A percentile compares a stretch with the other conserved stretches of the same genome.
These are phyloP conservation scores for Rhabdornis inornatus DNA, from an alignment of 2,113 vertebrate species.

Conservation along the genomic window DNA sequence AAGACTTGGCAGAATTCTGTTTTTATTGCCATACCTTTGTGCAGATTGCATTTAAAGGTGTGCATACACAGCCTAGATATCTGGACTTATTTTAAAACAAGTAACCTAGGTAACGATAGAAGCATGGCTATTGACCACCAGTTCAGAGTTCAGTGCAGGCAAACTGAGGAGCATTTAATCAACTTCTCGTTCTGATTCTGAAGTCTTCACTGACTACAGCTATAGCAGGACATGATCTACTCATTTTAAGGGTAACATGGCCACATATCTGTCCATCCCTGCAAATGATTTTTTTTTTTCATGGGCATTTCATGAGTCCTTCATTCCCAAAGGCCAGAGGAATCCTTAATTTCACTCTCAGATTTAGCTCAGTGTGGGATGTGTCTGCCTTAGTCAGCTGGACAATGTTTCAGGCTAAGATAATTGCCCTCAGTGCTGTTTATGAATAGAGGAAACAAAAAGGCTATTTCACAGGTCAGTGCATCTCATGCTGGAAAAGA, in stretches of 20 bases:
- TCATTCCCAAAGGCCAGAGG: neutral
- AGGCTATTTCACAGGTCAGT: neutral
- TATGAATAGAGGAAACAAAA: neutral
- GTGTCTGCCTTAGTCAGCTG: neutral
- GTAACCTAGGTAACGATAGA: neutral
- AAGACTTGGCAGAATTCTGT: neutral
- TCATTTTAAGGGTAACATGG: neutral
- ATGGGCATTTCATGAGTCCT: neutral
- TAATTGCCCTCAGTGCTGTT: neutral
- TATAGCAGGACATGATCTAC: neutral
- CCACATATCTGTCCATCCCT: neutral
- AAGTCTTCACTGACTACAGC: neutral
- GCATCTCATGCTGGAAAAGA: neutral
- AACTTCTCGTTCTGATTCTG: neutral
- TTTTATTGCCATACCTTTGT: neutral
- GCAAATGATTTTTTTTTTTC: neutral
- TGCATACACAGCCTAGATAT: neutral
- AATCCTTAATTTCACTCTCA: neutral
- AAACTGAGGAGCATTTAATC: neutral
- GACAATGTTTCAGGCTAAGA: neutral
- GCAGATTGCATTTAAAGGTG: neutral
- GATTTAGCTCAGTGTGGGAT: neutral
- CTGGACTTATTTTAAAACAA: neutral
- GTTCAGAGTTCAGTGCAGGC: neutral
- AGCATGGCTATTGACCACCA: neutral